phyloP scores from a whole-genome alignment of 2,888 invertebrate genomes.

The Agelastica alni region DNA sequence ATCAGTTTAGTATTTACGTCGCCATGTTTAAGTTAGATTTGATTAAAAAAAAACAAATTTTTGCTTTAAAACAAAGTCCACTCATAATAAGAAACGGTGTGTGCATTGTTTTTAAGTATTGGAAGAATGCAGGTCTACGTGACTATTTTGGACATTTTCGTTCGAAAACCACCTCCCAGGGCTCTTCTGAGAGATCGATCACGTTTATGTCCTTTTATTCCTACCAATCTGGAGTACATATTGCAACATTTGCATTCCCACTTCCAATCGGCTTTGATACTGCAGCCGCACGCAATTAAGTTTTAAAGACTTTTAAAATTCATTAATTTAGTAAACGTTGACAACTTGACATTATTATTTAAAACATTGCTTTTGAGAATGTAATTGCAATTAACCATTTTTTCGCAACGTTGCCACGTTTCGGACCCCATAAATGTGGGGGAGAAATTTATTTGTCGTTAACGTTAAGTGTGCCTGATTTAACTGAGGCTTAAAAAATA shows the following conservation, averaged over 20 bases:
- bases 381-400: constrained; percentile 29
- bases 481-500: too few species aligned
- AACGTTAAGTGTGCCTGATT: background rate
- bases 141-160: constrained; percentile 23
- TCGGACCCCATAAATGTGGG: constrained; percentile 20
- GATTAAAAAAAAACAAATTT: constrained; percentile 47
- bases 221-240: constrained; percentile 30
- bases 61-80: constrained; percentile 6
- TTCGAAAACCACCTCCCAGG: constrained; percentile 37
- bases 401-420: constrained; percentile 35
- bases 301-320: constrained; percentile 7
- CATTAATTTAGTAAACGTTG: constrained; percentile 25
- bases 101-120: constrained; percentile 7
- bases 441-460: constrained; percentile 3
- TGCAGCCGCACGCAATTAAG: constrained; percentile 7
- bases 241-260: constrained; percentile 32
- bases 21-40: constrained; percentile 58
- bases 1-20: constrained; percentile 51
- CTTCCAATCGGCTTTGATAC: constrained; percentile 22
- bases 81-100: background rate
- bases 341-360: constrained; percentile 24
- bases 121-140: constrained; percentile 14
- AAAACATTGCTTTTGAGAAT: constrained; percentile 18
- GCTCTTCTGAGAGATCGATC: constrained; percentile 48
- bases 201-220: constrained; percentile 47